phyloP scores from a whole-genome alignment of 2,113 vertebrate genomes.

The Girardinichthys multiradiatus region DNA sequence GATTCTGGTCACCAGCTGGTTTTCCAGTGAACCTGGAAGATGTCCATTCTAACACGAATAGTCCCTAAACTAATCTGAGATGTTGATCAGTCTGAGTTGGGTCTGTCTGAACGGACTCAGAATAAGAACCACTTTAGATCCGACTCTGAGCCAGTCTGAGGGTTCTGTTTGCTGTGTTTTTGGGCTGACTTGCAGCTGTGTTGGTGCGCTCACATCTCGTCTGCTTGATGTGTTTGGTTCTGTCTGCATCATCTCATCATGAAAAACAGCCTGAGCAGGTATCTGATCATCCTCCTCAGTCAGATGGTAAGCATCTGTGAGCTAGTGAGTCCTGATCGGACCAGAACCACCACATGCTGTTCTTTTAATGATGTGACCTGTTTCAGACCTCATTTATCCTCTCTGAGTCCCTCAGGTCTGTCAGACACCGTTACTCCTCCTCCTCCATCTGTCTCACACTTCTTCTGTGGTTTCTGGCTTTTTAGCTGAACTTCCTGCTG shows the following conservation, averaged over 20 bases:
- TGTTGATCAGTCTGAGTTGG: no score
- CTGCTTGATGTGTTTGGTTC: not conserved
- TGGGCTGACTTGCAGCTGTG: not conserved
- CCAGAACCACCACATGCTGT: not conserved
- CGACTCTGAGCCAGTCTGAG: no score
- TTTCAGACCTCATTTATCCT: not conserved
- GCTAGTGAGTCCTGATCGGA: not conserved
- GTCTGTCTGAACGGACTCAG: no score
- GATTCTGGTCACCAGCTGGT: no score
- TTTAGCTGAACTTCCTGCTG: not conserved
- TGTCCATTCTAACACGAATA: no score
- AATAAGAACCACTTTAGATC: no score
- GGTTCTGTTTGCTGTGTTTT: no score
- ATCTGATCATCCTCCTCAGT: not conserved
- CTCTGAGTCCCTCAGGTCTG: not conserved
- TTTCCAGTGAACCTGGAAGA: no score
- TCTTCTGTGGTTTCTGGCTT: slow-evolving; percentile 2
- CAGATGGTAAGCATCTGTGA: no score
- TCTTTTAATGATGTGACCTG: not conserved
- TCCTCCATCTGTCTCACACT: not conserved
- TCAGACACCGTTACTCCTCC: not conserved
- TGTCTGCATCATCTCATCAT: not conserved
- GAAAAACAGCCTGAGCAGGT: not conserved
- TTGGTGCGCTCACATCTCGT: not conserved
- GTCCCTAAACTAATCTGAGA: no score